These are phyloP conservation scores for Petrocephalus sullivani DNA, from an alignment of 2,797 vertebrate species.

Conservation along the genomic window DNA sequence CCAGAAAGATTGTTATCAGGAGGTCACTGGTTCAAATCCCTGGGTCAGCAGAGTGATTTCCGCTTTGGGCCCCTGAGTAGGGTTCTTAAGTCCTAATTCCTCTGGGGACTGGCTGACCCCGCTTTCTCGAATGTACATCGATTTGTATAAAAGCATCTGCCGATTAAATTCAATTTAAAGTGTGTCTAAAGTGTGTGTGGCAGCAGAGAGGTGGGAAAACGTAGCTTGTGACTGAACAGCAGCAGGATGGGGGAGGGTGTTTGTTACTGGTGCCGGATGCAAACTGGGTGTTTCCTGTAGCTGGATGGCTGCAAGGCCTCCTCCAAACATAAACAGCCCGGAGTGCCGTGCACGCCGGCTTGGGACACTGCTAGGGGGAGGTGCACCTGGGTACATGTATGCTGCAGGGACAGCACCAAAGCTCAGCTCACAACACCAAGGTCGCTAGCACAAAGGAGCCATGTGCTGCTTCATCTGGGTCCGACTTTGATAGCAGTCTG, in stretches of 20 bases:
- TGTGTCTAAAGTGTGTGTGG: not conserved
- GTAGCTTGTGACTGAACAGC: not conserved
- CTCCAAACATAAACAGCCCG: not conserved
- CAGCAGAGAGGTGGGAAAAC: not conserved
- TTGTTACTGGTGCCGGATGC: not conserved
- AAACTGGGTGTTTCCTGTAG: not conserved
- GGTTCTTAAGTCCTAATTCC: not conserved
- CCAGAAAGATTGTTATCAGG: not conserved
- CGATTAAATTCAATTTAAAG: not conserved
- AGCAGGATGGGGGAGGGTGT: not conserved
- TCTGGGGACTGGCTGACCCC: not conserved
- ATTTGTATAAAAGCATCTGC: not conserved
- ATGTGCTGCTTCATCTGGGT: not conserved
- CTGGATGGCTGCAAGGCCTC: slow-evolving; percentile 1
- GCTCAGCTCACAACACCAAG: not conserved
- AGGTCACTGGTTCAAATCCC: not conserved
- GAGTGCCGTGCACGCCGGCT: not conserved
- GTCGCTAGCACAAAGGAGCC: not conserved
- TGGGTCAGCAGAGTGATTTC: not conserved
- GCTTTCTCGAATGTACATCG: not conserved
- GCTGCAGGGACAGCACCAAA: not conserved
- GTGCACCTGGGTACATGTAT: not conserved
- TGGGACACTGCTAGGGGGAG: not conserved
- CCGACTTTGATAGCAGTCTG: too few species aligned
- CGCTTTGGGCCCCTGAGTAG: not conserved